A percentile compares a stretch with the other conserved stretches of the same genome.
Conservation (phyloP, 2,113 vertebrate species). For the Trematomus loennbergii region DNA sequence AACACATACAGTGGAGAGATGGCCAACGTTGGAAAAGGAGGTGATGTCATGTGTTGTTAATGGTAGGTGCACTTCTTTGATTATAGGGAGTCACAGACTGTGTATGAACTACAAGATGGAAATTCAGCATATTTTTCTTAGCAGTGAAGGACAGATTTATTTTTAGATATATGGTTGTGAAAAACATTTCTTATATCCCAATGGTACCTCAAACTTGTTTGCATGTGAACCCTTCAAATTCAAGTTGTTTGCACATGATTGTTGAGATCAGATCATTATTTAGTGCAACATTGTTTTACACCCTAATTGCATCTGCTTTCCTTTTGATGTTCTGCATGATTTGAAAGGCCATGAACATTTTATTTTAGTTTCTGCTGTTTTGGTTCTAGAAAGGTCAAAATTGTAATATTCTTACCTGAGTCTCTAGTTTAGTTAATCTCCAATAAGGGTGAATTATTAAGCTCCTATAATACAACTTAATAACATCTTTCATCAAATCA, state of each 20-base stretch:
- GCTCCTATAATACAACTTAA: neutral
- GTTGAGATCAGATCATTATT: no score
- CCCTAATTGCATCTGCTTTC: neutral
- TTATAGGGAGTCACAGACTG: conserved; percentile 2
- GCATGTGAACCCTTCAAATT: neutral
- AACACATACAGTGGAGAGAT: conserved; percentile 22
- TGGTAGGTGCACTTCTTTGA: conserved; percentile 27
- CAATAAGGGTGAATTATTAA: neutral
- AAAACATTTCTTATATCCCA: neutral
- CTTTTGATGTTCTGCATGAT: conserved; percentile 1
- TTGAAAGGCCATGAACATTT: neutral
- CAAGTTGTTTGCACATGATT: no score
- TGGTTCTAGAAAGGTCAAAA: no score
- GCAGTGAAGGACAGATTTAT: neutral
- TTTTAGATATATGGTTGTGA: neutral
- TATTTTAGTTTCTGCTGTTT: neutral
- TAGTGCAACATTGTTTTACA: no score
- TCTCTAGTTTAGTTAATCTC: neutral
- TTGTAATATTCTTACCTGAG: neutral
- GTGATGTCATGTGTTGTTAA: conserved; percentile 55
- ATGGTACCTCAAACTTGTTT: neutral
- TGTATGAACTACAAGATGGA: neutral
- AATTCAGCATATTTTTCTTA: neutral
- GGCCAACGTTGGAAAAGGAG: neutral
- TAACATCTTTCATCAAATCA: neutral